These are phyloP conservation scores for Nomia melanderi DNA, from an alignment of 1,140 invertebrate species.

Conservation along the genomic window DNA sequence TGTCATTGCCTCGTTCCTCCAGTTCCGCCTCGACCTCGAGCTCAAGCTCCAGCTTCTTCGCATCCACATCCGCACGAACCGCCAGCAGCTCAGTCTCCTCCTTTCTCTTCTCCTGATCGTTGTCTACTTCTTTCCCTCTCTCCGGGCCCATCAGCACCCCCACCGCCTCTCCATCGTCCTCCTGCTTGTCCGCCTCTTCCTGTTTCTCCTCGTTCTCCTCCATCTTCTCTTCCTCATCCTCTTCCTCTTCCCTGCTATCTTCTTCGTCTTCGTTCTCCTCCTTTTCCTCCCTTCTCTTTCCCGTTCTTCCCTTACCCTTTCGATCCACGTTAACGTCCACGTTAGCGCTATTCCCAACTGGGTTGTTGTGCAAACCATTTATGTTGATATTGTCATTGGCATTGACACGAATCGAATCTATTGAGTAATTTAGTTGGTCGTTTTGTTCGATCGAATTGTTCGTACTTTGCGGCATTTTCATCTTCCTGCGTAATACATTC, in stretches of 20 bases:
- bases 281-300: conserved; percentile 70
- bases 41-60: no score
- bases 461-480: conserved; percentile 53
- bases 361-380: not conserved
- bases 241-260: conserved; percentile 62
- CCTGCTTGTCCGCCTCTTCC: not conserved
- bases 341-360: not conserved
- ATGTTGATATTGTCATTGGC: not conserved
- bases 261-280: conserved; percentile 27
- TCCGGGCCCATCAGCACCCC: no score
- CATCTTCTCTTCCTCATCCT: not conserved
- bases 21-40: no score
- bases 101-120: no score
- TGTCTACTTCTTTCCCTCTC: no score
- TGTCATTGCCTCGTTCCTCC: no score
- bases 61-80: no score
- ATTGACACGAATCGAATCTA: conserved; percentile 87
- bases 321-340: not conserved
- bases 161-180: no score
- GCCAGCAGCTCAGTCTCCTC: no score
- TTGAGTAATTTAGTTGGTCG: no score
- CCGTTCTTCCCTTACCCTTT: conserved; percentile 53
- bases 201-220: not conserved
- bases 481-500: conserved; percentile 70
- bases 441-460: conserved; percentile 85